These are phyloP conservation scores for Brienomyrus longianalis DNA, from an alignment of 2,113 vertebrate genomes.

Conservation along the genomic window DNA sequence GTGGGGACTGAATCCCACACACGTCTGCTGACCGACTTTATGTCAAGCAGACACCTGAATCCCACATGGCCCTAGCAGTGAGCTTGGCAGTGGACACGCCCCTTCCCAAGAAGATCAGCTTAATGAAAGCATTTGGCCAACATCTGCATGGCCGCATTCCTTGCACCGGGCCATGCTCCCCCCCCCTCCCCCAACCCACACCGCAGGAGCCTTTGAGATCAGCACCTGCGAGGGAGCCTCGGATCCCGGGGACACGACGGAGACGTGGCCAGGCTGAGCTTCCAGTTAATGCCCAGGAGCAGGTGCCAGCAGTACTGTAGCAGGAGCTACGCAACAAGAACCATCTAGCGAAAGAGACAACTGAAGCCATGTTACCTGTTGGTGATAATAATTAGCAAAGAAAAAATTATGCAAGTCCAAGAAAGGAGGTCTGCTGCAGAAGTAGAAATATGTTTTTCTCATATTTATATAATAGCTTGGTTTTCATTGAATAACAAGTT, in stretches of 20 bases:
- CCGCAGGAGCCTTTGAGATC: not conserved
- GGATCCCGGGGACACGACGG: not conserved
- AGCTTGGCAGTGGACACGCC: not conserved
- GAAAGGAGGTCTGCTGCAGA: not conserved
- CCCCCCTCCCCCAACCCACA: not conserved
- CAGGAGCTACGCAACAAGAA: not conserved
- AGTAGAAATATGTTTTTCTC: not conserved
- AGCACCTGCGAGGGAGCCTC: not conserved
- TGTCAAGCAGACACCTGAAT: conserved; percentile 6
- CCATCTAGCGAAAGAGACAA: not conserved
- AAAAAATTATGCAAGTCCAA: not conserved
- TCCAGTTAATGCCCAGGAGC: not conserved
- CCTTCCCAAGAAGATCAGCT: conserved; percentile 1
- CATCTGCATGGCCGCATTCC: conserved; percentile 9
- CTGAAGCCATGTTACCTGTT: not conserved
- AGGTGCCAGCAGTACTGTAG: not conserved
- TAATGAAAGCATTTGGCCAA: conserved; percentile 19
- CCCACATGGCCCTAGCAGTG: not conserved
- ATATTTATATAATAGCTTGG: not conserved
- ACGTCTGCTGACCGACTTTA: not conserved
- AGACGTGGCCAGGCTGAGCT: not conserved
- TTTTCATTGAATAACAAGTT: not conserved
- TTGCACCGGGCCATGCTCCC: not conserved
- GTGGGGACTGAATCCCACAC: not conserved
- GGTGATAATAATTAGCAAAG: not conserved